A percentile compares a stretch with the other conserved stretches of the same genome.
phyloP scores from a whole-genome alignment of 2,888 invertebrate genomes.

The Andrena marginata region DNA sequence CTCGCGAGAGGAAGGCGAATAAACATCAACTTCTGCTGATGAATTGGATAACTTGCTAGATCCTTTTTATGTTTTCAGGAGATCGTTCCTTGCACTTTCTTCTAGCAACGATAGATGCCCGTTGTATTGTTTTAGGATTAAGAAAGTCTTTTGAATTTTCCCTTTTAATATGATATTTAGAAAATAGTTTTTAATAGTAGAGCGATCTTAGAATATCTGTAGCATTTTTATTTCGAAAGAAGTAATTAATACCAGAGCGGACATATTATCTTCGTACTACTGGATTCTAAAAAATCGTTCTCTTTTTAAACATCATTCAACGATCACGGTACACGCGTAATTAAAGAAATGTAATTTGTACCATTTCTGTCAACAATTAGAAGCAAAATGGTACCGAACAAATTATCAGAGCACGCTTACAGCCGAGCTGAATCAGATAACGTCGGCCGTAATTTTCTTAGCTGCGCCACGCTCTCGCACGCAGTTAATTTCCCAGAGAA shows the following conservation, averaged over 20 bases:
- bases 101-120: neutral
- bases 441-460: constrained; percentile 46
- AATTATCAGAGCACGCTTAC: constrained; percentile 25
- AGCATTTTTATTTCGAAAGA: too few relatives aligned
- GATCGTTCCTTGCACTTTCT: neutral
- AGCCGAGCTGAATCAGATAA: constrained; percentile 41
- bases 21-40: constrained; percentile 19
- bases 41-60: constrained; percentile 13
- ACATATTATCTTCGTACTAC: neutral
- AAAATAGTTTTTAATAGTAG: neutral
- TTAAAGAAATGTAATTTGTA: neutral
- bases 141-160: neutral
- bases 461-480: constrained; percentile 26
- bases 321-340: too few relatives aligned
- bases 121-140: neutral
- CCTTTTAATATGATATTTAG: neutral
- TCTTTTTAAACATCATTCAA: neutral
- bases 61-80: neutral
- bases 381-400: constrained; percentile 22
- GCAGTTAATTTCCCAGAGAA: constrained; percentile 31
- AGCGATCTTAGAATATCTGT: neutral
- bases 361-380: constrained; percentile 10
- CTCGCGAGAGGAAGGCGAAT: neutral
- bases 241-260: too few relatives aligned
- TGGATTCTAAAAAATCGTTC: neutral